Conservation (phyloP, 2,113 vertebrate species). For the Melanerpes formicivorus region DNA sequence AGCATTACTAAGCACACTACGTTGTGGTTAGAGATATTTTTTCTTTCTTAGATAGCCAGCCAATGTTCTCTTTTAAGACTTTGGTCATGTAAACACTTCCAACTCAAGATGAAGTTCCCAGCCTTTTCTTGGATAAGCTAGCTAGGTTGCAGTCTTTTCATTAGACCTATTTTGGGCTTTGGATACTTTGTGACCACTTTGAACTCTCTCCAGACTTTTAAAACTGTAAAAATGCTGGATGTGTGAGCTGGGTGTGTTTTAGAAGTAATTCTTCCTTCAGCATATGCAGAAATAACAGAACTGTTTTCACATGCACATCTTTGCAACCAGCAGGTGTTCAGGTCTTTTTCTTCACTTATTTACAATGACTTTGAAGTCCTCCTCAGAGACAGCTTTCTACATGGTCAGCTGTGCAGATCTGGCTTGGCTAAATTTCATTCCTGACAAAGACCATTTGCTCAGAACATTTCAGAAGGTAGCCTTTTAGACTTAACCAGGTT, state of each 20-base stretch:
- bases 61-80: not conserved
- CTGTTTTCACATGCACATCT: not conserved
- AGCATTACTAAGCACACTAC: not conserved
- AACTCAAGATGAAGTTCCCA: not conserved
- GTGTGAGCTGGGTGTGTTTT: not conserved
- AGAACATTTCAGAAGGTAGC: too few species aligned
- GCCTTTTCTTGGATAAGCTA: not conserved
- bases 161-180: not conserved
- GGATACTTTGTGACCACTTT: not conserved
- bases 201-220: constrained; percentile 12
- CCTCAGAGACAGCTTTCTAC: not conserved
- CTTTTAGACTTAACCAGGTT: too few species aligned
- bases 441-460: not conserved
- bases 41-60: constrained; percentile 5
- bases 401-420: not conserved
- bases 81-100: not conserved
- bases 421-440: not conserved
- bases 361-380: not conserved
- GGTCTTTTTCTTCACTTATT: not conserved
- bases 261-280: not conserved
- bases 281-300: not conserved
- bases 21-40: not conserved
- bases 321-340: not conserved
- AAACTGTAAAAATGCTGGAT: not conserved
- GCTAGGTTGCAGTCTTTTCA: not conserved